These are phyloP conservation scores for Catalaphyllia jardinei DNA, from an alignment of 64 coral and sea anemone genomes.

Conservation along the genomic window DNA sequence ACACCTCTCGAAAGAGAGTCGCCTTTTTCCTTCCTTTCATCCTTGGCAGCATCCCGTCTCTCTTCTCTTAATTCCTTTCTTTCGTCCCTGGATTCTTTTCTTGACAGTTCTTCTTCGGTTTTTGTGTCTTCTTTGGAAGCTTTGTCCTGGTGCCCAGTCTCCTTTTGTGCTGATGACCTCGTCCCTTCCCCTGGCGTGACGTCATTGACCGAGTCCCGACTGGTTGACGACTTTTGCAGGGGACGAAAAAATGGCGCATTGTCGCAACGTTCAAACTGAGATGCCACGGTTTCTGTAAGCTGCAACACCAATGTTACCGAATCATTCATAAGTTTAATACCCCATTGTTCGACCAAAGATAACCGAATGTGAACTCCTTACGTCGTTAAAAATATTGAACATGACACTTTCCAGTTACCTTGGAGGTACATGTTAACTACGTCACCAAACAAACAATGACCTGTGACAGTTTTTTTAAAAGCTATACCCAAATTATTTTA, in stretches of 20 bases:
- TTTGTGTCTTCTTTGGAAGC: constrained; percentile 26
- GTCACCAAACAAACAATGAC: no score
- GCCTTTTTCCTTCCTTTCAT: constrained; percentile 29
- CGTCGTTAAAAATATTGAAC: no score
- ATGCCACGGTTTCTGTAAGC: constrained; percentile 96
- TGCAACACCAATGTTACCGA: constrained; percentile 1
- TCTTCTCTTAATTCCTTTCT: constrained; percentile 48
- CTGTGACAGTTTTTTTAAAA: no score
- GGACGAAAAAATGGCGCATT: constrained; percentile 82
- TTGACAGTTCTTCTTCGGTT: constrained; percentile 37
- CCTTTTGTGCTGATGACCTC: background rate
- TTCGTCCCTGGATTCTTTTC: constrained; percentile 38
- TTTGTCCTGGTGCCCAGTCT: background rate
- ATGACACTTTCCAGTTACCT: no score
- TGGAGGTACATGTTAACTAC: no score
- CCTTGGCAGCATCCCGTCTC: constrained; percentile 18
- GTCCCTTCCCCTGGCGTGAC: background rate
- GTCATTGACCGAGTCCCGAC: constrained; percentile 80
- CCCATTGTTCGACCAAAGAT: no score
- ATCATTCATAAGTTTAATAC: no score
- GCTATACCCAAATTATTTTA: no score
- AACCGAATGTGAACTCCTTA: no score
- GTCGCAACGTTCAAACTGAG: constrained; percentile 98
- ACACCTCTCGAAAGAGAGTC: constrained; percentile 23
- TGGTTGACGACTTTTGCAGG: constrained; percentile 71